A percentile compares a stretch with the other conserved stretches of the same genome.
Conservation (phyloP, 1,140 invertebrate species). For the Formica exsecta region DNA sequence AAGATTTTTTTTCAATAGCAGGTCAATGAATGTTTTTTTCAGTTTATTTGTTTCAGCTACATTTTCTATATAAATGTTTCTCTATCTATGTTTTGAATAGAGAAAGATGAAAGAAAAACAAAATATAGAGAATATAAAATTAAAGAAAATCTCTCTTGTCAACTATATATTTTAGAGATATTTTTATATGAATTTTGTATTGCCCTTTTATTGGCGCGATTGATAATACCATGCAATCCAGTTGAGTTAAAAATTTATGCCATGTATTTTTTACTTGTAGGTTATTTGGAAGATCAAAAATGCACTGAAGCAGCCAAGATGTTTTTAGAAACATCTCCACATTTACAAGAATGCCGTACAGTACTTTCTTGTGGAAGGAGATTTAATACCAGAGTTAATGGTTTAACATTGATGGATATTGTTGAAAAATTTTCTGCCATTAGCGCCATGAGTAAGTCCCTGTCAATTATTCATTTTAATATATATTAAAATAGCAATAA, state of each 20-base stretch:
- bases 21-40: background rate
- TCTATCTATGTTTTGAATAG: background rate
- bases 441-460: slow-evolving; percentile 78
- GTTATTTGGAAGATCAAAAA: slow-evolving; percentile 85
- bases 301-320: slow-evolving; percentile 82
- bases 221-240: background rate
- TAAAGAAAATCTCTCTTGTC: background rate
- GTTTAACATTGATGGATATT: slow-evolving; percentile 82
- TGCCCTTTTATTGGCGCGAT: background rate
- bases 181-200: slow-evolving; percentile 1
- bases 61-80: background rate
- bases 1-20: too few species aligned
- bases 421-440: slow-evolving; percentile 84
- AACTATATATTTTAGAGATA: background rate
- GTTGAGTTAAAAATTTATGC: background rate
- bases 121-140: background rate
- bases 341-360: slow-evolving; percentile 84
- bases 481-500: background rate
- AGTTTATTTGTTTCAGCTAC: background rate
- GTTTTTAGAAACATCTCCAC: slow-evolving; percentile 84
- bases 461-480: slow-evolving; percentile 18
- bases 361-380: slow-evolving; percentile 80
- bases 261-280: slow-evolving; percentile 72
- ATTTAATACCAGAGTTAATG: slow-evolving; percentile 83
- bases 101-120: background rate